Evolutionary conservation across 2,797 vertebrate genomes (phyloP).

Genomic region (Mycteria americana): DNA sequence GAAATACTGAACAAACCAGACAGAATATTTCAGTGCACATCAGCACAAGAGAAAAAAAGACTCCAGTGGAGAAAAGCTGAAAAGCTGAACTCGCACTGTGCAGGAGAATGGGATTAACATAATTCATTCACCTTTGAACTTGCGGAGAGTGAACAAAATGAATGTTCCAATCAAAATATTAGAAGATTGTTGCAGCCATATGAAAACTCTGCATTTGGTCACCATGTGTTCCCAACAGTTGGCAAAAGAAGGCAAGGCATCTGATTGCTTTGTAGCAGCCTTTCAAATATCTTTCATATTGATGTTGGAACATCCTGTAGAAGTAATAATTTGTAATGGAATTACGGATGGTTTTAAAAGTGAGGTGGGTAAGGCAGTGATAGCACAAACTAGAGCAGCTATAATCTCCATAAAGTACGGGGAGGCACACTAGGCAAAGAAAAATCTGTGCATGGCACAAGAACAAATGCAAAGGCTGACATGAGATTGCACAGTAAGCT

Average conservation of each 20-base stretch:
- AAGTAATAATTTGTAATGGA: not conserved
- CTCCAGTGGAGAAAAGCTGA: slow-evolving; percentile 15
- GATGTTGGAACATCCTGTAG: not conserved
- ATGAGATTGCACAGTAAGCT: slow-evolving; percentile 7
- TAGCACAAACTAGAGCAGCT: not conserved
- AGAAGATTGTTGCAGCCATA: not conserved
- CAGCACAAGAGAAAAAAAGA: not conserved
- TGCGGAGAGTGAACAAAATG: not conserved
- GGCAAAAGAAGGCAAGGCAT: slow-evolving; percentile 2
- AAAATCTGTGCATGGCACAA: not conserved
- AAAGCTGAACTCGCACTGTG: slow-evolving; percentile 32
- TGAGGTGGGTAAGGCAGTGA: not conserved
- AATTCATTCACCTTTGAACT: slow-evolving; percentile 36
- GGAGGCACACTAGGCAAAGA: not conserved
- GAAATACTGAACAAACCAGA: slow-evolving; percentile 7
- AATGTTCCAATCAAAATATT: slow-evolving; percentile 10
- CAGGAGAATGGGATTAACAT: slow-evolving; percentile 23
- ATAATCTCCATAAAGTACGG: not conserved
- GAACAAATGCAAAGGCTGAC: slow-evolving; percentile 27
- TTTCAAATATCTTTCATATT: slow-evolving; percentile 6
- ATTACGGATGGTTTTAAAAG: not conserved
- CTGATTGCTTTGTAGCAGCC: not conserved
- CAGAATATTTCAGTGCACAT: slow-evolving; percentile 21
- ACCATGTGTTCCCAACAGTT: slow-evolving; percentile 12
- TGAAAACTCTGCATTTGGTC: slow-evolving; percentile 4